Base-by-base conservation (phyloP, 2,888 invertebrate genomes). In the Danaus chrysippus region DNA sequence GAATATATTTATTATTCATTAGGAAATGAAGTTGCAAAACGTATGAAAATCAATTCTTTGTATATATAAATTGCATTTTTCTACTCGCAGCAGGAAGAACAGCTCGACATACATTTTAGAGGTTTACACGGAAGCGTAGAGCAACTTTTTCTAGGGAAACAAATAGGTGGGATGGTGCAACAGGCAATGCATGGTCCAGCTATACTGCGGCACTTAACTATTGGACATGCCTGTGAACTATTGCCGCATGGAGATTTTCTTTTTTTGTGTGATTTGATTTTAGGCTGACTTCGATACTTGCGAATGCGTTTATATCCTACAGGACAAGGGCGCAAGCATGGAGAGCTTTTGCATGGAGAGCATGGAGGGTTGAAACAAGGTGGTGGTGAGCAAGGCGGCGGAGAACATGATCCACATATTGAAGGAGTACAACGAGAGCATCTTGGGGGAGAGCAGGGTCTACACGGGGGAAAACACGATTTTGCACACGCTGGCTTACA, bases 171-270 rank as follows among this genome's bases (percentile, higher is more conserved):
- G 0, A 63, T 11, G 0, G 59, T 53, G 52, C 73, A 72, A 66
- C 80, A 78, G 10, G 64, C 61, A 3, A 70, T 44, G 68, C 84
- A 82, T 2, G 81, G 77, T n/a, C 75, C 78, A 1, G 82, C 79
- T 41, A 82, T 70, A 69, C 87, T 87, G 44, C 79, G 79, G 66
- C 86, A 84, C 19, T 81, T 78, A 17, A 82, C 83, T 55, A 83
- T 76, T 0, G 86, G 82, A 62, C 87, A 88, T 0, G 66, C 56
- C 57, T 74, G 79, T 0, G 81, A 69, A 10, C 84, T 79, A 65
- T 89, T 90, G 42, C 62, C 66, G 68, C 89, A 89, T n/a, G 89
- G 88, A 11, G 90, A 90, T 62, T 73, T 74, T 34, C 74, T 75
- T 64, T 81, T 84, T 41, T 72, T 76, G 66, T 83, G 84, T 10